Conservation (phyloP, 2,797 vertebrate species). For the Pelodytes ibericus region DNA sequence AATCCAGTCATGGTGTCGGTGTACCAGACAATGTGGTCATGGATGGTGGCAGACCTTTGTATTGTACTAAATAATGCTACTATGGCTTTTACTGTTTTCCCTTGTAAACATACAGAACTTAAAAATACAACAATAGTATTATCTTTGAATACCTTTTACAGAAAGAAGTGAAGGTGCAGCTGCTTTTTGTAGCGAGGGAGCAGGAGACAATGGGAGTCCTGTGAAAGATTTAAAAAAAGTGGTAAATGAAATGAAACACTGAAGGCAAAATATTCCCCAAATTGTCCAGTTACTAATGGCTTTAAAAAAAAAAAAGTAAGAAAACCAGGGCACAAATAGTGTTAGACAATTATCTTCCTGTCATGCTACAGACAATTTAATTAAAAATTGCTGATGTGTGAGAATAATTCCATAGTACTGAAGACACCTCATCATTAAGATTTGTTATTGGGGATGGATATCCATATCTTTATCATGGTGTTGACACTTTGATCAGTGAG, state of each 20-base stretch:
- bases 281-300: neutral
- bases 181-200: neutral
- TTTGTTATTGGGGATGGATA: neutral
- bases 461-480: neutral
- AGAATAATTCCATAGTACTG: neutral
- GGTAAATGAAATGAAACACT: slow-evolving; percentile 7
- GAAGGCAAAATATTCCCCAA: neutral
- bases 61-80: too few species aligned
- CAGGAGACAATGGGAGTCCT: slow-evolving; percentile 33
- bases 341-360: neutral
- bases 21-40: too few species aligned
- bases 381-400: slow-evolving; percentile 16
- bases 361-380: slow-evolving; percentile 1
- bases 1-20: too few species aligned
- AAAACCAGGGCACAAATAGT: neutral
- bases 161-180: neutral
- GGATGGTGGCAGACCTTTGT: too few species aligned
- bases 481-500: neutral
- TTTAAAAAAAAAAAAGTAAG: slow-evolving; percentile 1
- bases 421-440: neutral
- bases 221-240: neutral
- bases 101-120: too few species aligned
- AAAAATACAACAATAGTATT: too few species aligned
- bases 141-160: slow-evolving; percentile 35
- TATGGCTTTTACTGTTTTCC: too few species aligned